Percentiles rank a stretch among this genome's conserved stretches.
These are phyloP conservation scores for Artemia franciscana DNA, from an alignment of 1,140 invertebrate genomes.

Conservation along the genomic window DNA sequence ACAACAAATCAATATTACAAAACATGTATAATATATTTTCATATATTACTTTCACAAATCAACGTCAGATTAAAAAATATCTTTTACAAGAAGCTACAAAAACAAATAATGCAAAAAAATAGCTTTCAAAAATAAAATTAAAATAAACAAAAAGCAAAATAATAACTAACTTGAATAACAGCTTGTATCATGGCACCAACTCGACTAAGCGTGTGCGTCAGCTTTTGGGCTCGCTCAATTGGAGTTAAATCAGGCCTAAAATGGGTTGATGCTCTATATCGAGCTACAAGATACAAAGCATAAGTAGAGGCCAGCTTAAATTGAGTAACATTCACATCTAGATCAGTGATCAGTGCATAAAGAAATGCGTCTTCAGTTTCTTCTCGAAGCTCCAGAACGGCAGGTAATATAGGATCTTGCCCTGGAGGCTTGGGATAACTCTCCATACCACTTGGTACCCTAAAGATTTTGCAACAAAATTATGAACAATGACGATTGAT, in stretches of 20 bases:
- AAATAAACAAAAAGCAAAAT: no score
- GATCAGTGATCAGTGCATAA: slow-evolving; percentile 55
- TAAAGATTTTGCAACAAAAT: no score
- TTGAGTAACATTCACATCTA: slow-evolving; percentile 53
- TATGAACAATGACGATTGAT: not conserved
- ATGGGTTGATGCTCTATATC: slow-evolving; percentile 74
- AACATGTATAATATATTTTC: no score
- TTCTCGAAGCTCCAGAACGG: slow-evolving; percentile 79
- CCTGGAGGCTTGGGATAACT: slow-evolving; percentile 31
- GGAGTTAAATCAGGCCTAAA: slow-evolving; percentile 75
- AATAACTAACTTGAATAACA: slow-evolving; percentile 13
- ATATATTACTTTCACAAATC: no score
- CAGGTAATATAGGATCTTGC: slow-evolving; percentile 72
- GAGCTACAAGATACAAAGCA: slow-evolving; percentile 70
- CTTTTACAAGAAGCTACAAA: no score
- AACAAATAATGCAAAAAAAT: no score
- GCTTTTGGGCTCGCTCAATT: slow-evolving; percentile 63
- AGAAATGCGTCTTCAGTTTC: slow-evolving; percentile 78
- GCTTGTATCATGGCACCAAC: slow-evolving; percentile 64
- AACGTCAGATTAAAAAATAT: no score
- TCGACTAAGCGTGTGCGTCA: slow-evolving; percentile 67
- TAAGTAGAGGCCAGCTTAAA: slow-evolving; percentile 83
- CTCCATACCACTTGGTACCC: slow-evolving; percentile 15
- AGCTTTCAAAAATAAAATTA: no score
- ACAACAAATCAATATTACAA: no score